A percentile compares a stretch with the other conserved stretches of the same genome.
Evolutionary conservation across 2,797 vertebrate species (phyloP).

Genomic region (Salmo trutta): DNA sequence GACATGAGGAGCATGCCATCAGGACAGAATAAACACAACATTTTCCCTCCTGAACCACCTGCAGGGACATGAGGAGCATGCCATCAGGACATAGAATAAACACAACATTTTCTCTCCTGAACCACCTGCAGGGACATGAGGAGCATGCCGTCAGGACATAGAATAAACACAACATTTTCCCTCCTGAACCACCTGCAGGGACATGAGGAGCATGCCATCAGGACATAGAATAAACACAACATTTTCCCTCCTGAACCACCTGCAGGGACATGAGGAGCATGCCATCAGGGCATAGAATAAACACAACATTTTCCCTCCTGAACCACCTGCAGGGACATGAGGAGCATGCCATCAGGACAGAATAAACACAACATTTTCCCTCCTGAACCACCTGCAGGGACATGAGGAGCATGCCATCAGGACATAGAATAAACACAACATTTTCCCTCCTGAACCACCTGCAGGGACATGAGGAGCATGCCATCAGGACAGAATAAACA

Average conservation of each 20-base stretch:
- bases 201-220: too few relatives aligned
- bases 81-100: too few relatives aligned
- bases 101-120: slow-evolving; percentile 75
- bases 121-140: slow-evolving; percentile 80
- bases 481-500: too few relatives aligned
- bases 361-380: slow-evolving; percentile 10
- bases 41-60: slow-evolving; percentile 92
- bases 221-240: too few relatives aligned
- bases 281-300: too few relatives aligned
- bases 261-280: slow-evolving; percentile 44
- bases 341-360: too few relatives aligned
- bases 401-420: too few relatives aligned
- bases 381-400: slow-evolving; percentile 92
- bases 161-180: too few relatives aligned
- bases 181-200: slow-evolving; percentile 92
- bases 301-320: slow-evolving; percentile 75
- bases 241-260: slow-evolving; percentile 89
- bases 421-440: too few relatives aligned
- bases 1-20: too few relatives aligned
- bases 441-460: slow-evolving; percentile 92
- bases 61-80: neutral
- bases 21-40: too few relatives aligned
- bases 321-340: slow-evolving; percentile 81
- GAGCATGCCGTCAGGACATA: too few relatives aligned
- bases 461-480: neutral